phyloP scores from a whole-genome alignment of 2,888 invertebrate species.

The Diarsia dahlii region DNA sequence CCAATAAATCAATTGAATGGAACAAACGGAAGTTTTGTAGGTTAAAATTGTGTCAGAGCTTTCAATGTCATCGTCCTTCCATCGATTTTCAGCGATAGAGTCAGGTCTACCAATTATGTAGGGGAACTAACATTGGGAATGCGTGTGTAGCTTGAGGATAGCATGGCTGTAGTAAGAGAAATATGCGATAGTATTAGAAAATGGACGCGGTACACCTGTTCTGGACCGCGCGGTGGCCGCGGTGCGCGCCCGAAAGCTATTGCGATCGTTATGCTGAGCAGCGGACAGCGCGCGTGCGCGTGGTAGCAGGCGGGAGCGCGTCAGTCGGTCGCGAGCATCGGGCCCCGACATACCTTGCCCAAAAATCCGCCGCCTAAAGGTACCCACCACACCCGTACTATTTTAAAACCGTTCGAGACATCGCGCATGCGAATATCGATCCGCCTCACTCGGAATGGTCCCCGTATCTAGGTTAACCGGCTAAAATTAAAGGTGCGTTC shows the following conservation, averaged over 20 bases:
- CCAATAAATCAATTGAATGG: slow-evolving; percentile 57
- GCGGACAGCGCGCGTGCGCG: slow-evolving; percentile 71
- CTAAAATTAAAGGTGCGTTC: slow-evolving; percentile 91
- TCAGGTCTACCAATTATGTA: slow-evolving; percentile 7
- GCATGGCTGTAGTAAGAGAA: slow-evolving; percentile 44
- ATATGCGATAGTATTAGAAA: slow-evolving; percentile 61
- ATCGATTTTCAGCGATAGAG: slow-evolving; percentile 35
- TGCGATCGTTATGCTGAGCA: slow-evolving; percentile 74
- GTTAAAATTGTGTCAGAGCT: slow-evolving; percentile 42
- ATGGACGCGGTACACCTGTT: slow-evolving; percentile 69
- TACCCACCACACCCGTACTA: slow-evolving; percentile 80
- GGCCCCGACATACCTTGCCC: slow-evolving; percentile 75
- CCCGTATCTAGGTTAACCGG: slow-evolving; percentile 90
- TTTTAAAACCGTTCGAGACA: slow-evolving; percentile 79
- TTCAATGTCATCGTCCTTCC: slow-evolving; percentile 46
- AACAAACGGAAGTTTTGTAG: slow-evolving; percentile 45
- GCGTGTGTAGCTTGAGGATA: slow-evolving; percentile 34
- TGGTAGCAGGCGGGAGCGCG: slow-evolving; percentile 59
- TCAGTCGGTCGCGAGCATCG: slow-evolving; percentile 68
- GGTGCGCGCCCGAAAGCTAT: slow-evolving; percentile 59
- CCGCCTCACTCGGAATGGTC: slow-evolving; percentile 83
- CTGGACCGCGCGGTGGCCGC: slow-evolving; percentile 55
- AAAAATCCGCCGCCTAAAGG: slow-evolving; percentile 73
- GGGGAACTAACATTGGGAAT: slow-evolving; percentile 12
- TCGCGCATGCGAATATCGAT: slow-evolving; percentile 89